Evolutionary conservation across 2,888 invertebrate species (phyloP).

Genomic region (Caradrina clavipalpis): DNA sequence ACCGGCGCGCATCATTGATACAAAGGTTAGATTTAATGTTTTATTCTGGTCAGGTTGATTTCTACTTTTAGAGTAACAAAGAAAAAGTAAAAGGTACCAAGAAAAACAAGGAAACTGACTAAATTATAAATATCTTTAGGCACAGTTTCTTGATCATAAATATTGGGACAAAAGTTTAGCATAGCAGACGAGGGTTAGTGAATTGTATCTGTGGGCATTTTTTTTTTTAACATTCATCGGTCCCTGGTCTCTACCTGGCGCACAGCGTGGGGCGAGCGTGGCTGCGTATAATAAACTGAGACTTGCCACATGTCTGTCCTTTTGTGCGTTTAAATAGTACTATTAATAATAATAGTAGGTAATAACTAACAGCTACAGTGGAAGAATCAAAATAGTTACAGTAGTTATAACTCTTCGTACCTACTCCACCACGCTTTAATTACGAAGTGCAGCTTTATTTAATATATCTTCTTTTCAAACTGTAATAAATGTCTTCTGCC

Average conservation of each 20-base stretch:
- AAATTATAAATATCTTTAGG: slow-evolving; percentile 20
- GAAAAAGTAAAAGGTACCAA: slow-evolving; percentile 2
- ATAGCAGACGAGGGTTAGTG: slow-evolving; percentile 15
- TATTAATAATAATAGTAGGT: slow-evolving; percentile 61
- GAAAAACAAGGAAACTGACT: slow-evolving; percentile 1
- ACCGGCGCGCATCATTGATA: slow-evolving; percentile 2
- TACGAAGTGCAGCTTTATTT: neutral
- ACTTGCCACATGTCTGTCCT: slow-evolving; percentile 73
- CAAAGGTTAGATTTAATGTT: slow-evolving; percentile 15
- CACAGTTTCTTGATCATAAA: slow-evolving; percentile 38
- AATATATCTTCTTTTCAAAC: slow-evolving; percentile 11
- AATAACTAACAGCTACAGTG: slow-evolving; percentile 21
- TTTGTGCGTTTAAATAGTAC: slow-evolving; percentile 58
- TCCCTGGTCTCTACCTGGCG: slow-evolving; percentile 70
- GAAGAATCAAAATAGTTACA: slow-evolving; percentile 1
- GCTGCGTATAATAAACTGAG: slow-evolving; percentile 66
- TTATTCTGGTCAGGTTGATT: slow-evolving; percentile 5
- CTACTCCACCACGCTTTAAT: slow-evolving; percentile 12
- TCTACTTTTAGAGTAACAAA: neutral
- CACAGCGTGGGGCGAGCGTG: slow-evolving; percentile 76
- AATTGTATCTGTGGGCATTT: slow-evolving; percentile 58
- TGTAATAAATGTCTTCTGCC: neutral
- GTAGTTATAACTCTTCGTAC: neutral
- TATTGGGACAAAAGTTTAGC: slow-evolving; percentile 43
- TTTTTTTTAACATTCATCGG: slow-evolving; percentile 65